phyloP scores from a whole-genome alignment of 1,140 invertebrate genomes.

The Pogonus chalceus region DNA sequence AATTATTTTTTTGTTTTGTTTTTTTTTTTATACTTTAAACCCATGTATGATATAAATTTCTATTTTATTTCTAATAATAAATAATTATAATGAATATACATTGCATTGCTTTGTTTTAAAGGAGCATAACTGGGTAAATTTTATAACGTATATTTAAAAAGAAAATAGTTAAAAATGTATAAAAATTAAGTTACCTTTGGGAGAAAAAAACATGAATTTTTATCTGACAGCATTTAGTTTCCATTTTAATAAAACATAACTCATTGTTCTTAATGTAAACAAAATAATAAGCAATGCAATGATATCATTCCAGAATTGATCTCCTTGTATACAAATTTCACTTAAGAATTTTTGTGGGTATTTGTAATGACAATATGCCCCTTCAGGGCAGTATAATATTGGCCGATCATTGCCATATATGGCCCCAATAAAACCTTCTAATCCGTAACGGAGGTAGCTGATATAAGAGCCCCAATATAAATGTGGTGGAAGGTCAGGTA shows the following conservation, averaged over 20 bases:
- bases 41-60: too few relatives aligned
- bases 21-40: too few relatives aligned
- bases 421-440: constrained; percentile 74
- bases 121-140: too few relatives aligned
- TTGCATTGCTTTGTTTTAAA: too few relatives aligned
- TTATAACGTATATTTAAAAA: too few relatives aligned
- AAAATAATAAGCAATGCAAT: constrained; percentile 60
- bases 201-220: too few relatives aligned
- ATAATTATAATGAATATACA: too few relatives aligned
- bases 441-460: constrained; percentile 76
- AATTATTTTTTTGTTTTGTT: too few relatives aligned
- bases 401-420: constrained; percentile 70
- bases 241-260: constrained; percentile 74
- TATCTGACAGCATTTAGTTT: constrained; percentile 59
- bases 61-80: too few relatives aligned
- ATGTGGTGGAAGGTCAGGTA: constrained; percentile 66
- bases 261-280: constrained; percentile 55
- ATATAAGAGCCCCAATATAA: constrained; percentile 80
- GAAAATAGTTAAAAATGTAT: too few relatives aligned
- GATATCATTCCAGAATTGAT: constrained; percentile 77
- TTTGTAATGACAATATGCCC: constrained; percentile 64
- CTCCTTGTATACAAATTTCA: constrained; percentile 67
- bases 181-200: too few relatives aligned
- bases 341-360: constrained; percentile 62
- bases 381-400: constrained; percentile 48